Evolutionary conservation across 1,140 invertebrate species (phyloP), one percentile per base, ranked within the genome.

Genomic region (Camponotus pennsylvanicus): DNA sequence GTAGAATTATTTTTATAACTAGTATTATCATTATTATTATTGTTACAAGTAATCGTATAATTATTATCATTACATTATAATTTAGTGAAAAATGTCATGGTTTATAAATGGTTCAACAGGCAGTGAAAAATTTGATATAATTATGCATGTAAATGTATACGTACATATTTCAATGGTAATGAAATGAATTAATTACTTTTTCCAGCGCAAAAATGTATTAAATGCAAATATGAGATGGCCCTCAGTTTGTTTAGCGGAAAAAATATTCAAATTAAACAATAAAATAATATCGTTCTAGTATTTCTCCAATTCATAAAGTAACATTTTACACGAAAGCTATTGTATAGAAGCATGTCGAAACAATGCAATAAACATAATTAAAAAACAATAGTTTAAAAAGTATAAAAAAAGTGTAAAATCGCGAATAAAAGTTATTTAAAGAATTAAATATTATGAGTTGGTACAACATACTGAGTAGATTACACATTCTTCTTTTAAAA

Each of bases 381-480:
- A 92, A 93, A 93, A 90, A 87, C 40, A 87, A 73, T 45, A 82
- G 76, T 84, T 57, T 87, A 86, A 91, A 86, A 77, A 85, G 67
- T 91, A 88, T 91, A 75, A 87, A 92, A 92, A 90, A 88, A 52
- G 15, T 88, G 40, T 83, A 63, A 89, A 90, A 64, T 86, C 85
- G 71, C 86, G 90, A 89, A 87, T 87, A 89, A 87, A 55, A 85
- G n/a, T n/a, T 59, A 70, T 63, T 8, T 1, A 61, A n/a, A 66
- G 61, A 89, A 71, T 42, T n/a, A 88, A 91, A 85, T 87, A 63
- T 77, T 59, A 67, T 13, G 55, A 59, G 45, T 85, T 49, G n/a
- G 21, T 85, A 84, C 57, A 75, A 84, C 69, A 37, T 52, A 32
- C 13, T 66, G 45, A 80, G n/a, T 80, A 70, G 32, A 40, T 34